Conservation (phyloP, 2,888 invertebrate species). For the Eilema caniola region DNA sequence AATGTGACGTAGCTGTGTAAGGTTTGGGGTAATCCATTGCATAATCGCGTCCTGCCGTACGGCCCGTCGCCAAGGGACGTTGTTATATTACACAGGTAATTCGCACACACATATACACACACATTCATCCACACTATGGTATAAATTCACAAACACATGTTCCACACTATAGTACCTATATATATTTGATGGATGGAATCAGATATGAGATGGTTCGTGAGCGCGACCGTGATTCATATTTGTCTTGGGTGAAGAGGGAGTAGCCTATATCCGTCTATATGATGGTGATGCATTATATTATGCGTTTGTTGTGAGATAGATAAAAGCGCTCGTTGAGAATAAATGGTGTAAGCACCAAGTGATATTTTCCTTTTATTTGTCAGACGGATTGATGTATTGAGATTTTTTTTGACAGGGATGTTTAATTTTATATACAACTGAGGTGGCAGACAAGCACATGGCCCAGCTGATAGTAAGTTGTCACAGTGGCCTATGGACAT, state of each 20-base stretch:
- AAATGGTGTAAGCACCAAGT: background rate
- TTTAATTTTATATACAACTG: too few species aligned
- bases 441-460: too few species aligned
- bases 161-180: conserved; percentile 1
- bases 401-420: background rate
- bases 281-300: conserved; percentile 1
- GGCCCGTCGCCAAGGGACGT: conserved; percentile 14
- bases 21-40: conserved; percentile 48
- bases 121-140: background rate
- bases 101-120: conserved; percentile 26
- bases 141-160: conserved; percentile 5
- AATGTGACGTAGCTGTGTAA: conserved; percentile 44
- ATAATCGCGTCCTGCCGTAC: conserved; percentile 44
- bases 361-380: background rate
- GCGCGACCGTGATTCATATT: conserved; percentile 11
- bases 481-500: too few species aligned
- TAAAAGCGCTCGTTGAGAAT: background rate
- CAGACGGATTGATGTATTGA: background rate
- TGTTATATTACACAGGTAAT: conserved; percentile 45
- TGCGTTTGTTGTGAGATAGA: background rate
- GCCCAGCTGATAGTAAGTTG: too few species aligned
- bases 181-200: conserved; percentile 43
- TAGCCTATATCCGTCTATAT: background rate
- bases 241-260: background rate
- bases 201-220: conserved; percentile 33